Evolutionary conservation across 1,140 invertebrate genomes (phyloP).

Genomic region (Oreohelix idahoensis): DNA sequence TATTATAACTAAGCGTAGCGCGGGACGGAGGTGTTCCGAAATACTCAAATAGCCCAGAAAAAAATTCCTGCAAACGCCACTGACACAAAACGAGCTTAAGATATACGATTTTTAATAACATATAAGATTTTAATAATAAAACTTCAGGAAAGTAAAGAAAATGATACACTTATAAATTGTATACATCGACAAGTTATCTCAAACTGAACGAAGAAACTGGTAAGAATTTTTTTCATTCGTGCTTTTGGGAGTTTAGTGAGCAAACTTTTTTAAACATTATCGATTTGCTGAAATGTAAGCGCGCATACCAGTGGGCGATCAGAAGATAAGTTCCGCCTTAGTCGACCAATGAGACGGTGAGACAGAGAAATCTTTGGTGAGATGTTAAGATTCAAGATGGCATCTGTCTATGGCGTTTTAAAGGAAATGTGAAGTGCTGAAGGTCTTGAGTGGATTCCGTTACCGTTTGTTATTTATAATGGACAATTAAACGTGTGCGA

Average conservation of each 20-base stretch:
- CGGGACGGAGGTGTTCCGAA: too few relatives aligned
- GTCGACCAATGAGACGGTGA: conserved; percentile 21
- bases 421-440: background rate
- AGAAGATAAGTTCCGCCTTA: conserved; percentile 19
- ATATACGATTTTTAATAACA: too few relatives aligned
- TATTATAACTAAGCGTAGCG: too few relatives aligned
- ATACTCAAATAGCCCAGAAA: too few relatives aligned
- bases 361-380: background rate
- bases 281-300: conserved; percentile 2
- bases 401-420: background rate
- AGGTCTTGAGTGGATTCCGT: background rate
- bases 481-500: background rate
- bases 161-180: too few relatives aligned
- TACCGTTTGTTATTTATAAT: background rate
- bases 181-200: too few relatives aligned
- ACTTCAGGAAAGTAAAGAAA: too few relatives aligned
- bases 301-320: background rate
- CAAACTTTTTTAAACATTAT: background rate
- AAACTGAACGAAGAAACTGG: too few relatives aligned
- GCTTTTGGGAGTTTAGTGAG: background rate
- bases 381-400: conserved; percentile 40
- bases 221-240: too few relatives aligned
- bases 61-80: too few relatives aligned
- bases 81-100: too few relatives aligned
- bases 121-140: too few relatives aligned